Percentiles rank a stretch among this genome's conserved stretches.
These are phyloP conservation scores for Porites rus DNA, from an alignment of 92 coral and sea anemone genomes.

Conservation along the genomic window DNA sequence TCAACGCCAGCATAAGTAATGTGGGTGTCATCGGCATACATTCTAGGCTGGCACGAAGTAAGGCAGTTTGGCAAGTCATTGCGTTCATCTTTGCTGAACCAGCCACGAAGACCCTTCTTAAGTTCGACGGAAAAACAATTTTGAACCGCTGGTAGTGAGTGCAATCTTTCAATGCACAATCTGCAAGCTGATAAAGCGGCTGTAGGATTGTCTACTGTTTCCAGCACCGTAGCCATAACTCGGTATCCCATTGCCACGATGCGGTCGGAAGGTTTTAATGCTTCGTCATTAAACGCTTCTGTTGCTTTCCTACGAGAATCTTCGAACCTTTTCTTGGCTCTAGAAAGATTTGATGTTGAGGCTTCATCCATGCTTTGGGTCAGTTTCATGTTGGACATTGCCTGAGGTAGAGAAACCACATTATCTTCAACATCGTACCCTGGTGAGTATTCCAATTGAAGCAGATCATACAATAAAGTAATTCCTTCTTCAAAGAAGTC, in stretches of 20 bases:
- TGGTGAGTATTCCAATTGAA: not conserved
- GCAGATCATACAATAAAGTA: not conserved
- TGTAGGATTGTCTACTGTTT: constrained; percentile 36
- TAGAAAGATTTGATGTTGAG: not conserved
- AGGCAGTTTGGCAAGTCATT: no score
- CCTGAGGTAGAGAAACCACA: not conserved
- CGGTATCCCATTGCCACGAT: constrained; percentile 58
- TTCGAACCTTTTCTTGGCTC: constrained; percentile 48
- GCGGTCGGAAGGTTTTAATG: constrained; percentile 53
- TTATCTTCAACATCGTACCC: no score
- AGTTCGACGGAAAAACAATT: constrained; percentile 4
- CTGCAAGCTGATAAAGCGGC: constrained; percentile 39
- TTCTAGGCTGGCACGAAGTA: no score
- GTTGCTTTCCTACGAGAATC: constrained; percentile 62
- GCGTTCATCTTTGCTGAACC: constrained; percentile 40
- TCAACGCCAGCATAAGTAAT: no score
- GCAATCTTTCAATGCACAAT: constrained; percentile 49
- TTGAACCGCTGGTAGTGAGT: constrained; percentile 46
- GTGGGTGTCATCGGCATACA: no score
- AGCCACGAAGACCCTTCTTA: not conserved
- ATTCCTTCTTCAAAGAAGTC: constrained; percentile 27
- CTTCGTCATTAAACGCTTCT: constrained; percentile 64
- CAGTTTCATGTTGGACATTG: constrained; percentile 2
- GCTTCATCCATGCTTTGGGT: constrained; percentile 15
- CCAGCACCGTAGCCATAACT: constrained; percentile 66